Conservation (phyloP, 2,888 invertebrate species). For the Smittia aterrima region DNA sequence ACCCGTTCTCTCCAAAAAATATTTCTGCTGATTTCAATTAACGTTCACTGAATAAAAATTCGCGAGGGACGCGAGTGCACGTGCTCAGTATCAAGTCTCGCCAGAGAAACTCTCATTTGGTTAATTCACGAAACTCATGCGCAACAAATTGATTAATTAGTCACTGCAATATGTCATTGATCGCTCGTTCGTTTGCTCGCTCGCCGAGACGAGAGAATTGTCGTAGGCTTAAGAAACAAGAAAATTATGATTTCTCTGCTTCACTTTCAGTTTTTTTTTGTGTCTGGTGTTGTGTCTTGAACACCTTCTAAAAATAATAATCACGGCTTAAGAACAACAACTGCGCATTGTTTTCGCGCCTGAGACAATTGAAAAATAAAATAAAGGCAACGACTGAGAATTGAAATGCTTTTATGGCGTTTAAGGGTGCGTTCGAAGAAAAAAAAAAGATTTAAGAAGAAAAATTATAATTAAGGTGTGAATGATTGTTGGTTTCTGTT, state of each 20-base stretch:
- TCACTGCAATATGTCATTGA: slow-evolving; percentile 26
- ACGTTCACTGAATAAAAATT: no score
- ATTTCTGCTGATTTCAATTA: no score
- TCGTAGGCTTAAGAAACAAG: slow-evolving; percentile 14
- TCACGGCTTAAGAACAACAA: not conserved
- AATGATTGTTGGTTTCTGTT: slow-evolving; percentile 8
- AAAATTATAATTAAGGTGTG: slow-evolving; percentile 34
- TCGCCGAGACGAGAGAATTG: not conserved
- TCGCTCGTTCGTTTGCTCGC: no score
- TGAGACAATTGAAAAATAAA: slow-evolving; percentile 22
- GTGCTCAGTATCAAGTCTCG: no score
- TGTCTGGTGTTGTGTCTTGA: not conserved
- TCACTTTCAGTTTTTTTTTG: not conserved
- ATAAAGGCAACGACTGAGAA: not conserved
- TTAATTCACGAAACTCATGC: slow-evolving; percentile 9
- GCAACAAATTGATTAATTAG: slow-evolving; percentile 40
- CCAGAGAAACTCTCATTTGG: no score
- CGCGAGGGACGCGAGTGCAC: no score
- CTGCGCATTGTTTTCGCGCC: not conserved
- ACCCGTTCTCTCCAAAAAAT: no score
- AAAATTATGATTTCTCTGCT: slow-evolving; percentile 3
- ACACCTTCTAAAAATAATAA: slow-evolving; percentile 15
- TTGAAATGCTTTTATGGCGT: slow-evolving; percentile 16
- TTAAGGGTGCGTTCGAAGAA: slow-evolving; percentile 19
- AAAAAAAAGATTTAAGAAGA: slow-evolving; percentile 6